A percentile compares a stretch with the other conserved stretches of the same genome.
Evolutionary conservation across 2,113 vertebrate species (phyloP).

Genomic region (Agelaius phoeniceus): DNA sequence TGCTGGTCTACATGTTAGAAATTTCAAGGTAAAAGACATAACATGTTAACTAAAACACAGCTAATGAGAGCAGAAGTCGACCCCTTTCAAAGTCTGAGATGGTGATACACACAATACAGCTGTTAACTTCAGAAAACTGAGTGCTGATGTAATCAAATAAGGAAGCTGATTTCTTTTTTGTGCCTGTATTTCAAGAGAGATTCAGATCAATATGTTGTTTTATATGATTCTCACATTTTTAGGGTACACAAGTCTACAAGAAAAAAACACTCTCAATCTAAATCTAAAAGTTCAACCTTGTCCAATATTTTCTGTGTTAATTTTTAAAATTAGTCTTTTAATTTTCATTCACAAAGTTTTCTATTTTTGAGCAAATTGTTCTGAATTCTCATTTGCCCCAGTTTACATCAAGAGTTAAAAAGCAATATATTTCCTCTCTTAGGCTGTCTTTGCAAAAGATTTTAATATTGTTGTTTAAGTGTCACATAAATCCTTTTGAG

Average conservation of each 20-base stretch:
- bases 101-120: neutral
- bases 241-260: neutral
- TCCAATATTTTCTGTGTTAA: neutral
- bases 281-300: neutral
- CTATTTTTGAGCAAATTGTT: neutral
- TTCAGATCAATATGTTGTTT: constrained; percentile 42
- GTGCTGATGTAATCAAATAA: neutral
- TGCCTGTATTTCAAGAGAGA: constrained; percentile 19
- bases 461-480: neutral
- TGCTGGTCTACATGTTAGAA: neutral
- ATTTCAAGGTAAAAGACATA: neutral
- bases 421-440: neutral
- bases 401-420: neutral
- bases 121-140: neutral
- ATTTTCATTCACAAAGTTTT: neutral
- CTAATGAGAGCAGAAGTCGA: neutral
- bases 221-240: neutral
- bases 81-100: neutral
- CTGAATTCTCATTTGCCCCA: neutral
- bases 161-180: neutral
- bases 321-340: neutral
- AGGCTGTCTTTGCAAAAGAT: neutral
- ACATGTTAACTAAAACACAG: neutral
- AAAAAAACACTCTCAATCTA: neutral
- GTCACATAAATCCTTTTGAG: neutral